Percentiles rank a stretch among this genome's conserved stretches.
Conservation (phyloP, 2,888 invertebrate genomes). For the Meta bourneti region DNA sequence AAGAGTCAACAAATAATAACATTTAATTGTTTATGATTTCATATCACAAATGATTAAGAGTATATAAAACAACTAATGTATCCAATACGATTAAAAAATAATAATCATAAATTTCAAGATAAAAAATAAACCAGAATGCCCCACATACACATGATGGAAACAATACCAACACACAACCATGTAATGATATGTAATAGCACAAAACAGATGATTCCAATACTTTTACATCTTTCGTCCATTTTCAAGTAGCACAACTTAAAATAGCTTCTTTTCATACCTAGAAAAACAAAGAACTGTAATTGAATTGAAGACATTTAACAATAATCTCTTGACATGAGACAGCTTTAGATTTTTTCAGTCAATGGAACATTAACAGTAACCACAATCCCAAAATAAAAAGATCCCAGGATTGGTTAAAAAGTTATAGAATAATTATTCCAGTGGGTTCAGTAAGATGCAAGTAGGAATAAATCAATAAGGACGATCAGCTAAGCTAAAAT, state of each 20-base stretch:
- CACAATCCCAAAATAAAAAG: too few species aligned
- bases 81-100: neutral
- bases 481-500: too few species aligned
- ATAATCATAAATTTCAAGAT: conserved; percentile 19
- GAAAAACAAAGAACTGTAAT: neutral
- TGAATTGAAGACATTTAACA: neutral
- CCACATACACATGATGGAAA: conserved; percentile 20
- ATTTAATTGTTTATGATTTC: neutral
- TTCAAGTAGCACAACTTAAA: conserved; percentile 30
- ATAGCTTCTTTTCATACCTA: conserved; percentile 75
- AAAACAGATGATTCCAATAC: conserved; percentile 47
- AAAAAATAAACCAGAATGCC: conserved; percentile 17
- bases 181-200: conserved; percentile 48
- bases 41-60: neutral
- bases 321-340: too few species aligned
- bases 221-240: conserved; percentile 17
- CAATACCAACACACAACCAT: conserved; percentile 2
- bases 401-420: too few species aligned
- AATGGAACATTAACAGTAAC: too few species aligned
- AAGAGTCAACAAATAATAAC: neutral
- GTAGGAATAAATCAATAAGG: too few species aligned
- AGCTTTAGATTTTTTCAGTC: too few species aligned
- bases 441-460: too few species aligned
- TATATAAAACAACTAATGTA: neutral
- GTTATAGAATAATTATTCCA: too few species aligned